These are phyloP conservation scores for Fabriciana adippe DNA, from an alignment of 2,888 invertebrate genomes.

Conservation along the genomic window DNA sequence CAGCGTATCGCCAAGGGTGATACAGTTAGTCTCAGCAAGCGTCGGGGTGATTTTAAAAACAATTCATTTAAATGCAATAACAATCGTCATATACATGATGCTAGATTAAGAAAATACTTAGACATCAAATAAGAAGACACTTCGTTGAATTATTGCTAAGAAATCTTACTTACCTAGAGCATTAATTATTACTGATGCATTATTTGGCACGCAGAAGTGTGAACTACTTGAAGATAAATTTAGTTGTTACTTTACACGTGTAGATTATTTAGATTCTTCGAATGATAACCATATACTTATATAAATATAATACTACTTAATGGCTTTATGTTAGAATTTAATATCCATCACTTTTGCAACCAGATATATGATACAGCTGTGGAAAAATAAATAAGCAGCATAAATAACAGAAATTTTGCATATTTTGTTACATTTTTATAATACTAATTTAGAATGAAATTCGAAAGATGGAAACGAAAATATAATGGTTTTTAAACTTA, in stretches of 20 bases:
- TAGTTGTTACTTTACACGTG: conserved; percentile 22
- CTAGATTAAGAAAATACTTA: no score
- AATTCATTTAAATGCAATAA: no score
- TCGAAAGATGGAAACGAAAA: no score
- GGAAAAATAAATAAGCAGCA: background rate
- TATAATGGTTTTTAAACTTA: background rate
- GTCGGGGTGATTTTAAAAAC: conserved; percentile 7
- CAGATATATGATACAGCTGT: conserved; percentile 22
- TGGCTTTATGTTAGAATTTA: conserved; percentile 2
- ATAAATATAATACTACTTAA: conserved; percentile 12
- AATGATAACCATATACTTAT: conserved; percentile 24
- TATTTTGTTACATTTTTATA: no score
- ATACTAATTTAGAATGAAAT: no score
- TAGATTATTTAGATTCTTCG: conserved; percentile 22
- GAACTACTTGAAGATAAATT: background rate
- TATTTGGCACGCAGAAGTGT: conserved; percentile 9
- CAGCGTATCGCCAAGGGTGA: conserved; percentile 44
- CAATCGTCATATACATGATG: no score
- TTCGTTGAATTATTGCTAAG: no score
- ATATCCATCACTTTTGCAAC: conserved; percentile 20
- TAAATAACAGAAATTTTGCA: background rate
- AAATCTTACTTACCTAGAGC: no score
- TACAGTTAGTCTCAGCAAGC: conserved; percentile 45
- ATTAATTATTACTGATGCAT: background rate
- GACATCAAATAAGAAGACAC: no score